A percentile compares a stretch with the other conserved stretches of the same genome.
phyloP scores from a whole-genome alignment of 2,797 vertebrate genomes.

The Taeniopygia guttata region DNA sequence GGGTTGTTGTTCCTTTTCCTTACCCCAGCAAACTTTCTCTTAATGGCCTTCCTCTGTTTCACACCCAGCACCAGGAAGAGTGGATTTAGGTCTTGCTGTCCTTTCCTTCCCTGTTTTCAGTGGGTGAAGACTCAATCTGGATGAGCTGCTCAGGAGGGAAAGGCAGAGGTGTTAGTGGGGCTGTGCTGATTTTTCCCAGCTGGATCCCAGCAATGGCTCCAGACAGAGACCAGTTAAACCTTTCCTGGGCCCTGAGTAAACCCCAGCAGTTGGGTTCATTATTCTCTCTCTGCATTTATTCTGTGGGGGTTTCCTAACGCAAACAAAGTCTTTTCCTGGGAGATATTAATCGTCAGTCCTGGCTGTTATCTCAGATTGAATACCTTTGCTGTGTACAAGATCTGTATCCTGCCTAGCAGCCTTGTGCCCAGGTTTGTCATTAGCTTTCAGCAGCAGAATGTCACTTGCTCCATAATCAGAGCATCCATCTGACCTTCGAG shows the following conservation, averaged over 20 bases:
- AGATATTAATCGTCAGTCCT: neutral
- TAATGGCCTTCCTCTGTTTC: neutral
- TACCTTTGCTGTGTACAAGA: neutral
- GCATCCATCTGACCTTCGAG: conserved; percentile 2
- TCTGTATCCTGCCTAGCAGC: neutral
- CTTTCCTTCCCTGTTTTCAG: neutral
- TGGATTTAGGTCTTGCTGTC: neutral
- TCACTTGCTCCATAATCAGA: neutral
- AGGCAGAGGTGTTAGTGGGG: neutral
- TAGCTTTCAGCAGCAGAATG: conserved; percentile 33
- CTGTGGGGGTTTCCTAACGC: neutral
- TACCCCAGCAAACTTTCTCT: neutral
- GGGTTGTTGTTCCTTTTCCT: neutral
- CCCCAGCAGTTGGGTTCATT: neutral
- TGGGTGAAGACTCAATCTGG: neutral
- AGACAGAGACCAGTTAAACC: neutral
- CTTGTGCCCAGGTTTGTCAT: neutral
- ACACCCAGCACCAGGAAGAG: neutral
- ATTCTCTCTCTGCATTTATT: conserved; percentile 7
- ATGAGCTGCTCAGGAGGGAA: neutral
- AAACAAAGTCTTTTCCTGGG: neutral
- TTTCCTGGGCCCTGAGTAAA: neutral
- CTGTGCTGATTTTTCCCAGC: neutral
- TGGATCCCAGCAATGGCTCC: neutral
- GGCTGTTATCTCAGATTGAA: neutral